Percentiles rank a stretch among this genome's conserved stretches.
Conservation (phyloP, 2,113 vertebrate species). For the Brachyhypopomus occidentalis region DNA sequence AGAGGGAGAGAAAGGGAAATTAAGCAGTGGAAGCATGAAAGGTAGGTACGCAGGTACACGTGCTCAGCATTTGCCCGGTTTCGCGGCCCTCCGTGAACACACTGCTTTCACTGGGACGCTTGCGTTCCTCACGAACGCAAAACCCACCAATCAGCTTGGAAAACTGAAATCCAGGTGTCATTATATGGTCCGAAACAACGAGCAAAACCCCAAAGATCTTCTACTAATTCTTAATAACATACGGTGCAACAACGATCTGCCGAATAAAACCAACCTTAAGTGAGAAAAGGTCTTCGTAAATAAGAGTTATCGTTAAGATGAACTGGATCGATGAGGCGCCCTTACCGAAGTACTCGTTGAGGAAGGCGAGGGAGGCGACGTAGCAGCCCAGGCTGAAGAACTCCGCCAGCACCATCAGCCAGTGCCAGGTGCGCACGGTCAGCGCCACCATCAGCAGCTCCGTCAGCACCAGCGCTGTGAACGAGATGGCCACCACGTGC, state of each 20-base stretch:
- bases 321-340: neutral
- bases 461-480: slow-evolving; percentile 93
- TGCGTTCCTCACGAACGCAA: neutral
- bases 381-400: slow-evolving; percentile 94
- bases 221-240: too few species aligned
- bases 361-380: slow-evolving; percentile 93
- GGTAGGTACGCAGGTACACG: neutral
- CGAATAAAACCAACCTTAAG: too few species aligned
- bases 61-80: neutral
- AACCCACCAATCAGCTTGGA: too few species aligned
- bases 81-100: neutral
- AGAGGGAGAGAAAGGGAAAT: slow-evolving; percentile 31
- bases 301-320: too few species aligned
- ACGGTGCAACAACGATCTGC: too few species aligned
- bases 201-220: too few species aligned
- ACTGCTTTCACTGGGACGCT: too few species aligned
- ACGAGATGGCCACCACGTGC: slow-evolving; percentile 96
- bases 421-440: slow-evolving; percentile 94
- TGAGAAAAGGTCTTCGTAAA: too few species aligned
- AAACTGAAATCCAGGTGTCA: too few species aligned
- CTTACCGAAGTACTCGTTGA: slow-evolving; percentile 97
- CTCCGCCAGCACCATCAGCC: slow-evolving; percentile 95
- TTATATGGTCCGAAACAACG: too few species aligned
- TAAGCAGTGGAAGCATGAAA: slow-evolving; percentile 1
- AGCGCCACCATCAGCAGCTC: slow-evolving; percentile 98